phyloP scores from a whole-genome alignment of 1,140 invertebrate genomes.

The Drosophila auraria region DNA sequence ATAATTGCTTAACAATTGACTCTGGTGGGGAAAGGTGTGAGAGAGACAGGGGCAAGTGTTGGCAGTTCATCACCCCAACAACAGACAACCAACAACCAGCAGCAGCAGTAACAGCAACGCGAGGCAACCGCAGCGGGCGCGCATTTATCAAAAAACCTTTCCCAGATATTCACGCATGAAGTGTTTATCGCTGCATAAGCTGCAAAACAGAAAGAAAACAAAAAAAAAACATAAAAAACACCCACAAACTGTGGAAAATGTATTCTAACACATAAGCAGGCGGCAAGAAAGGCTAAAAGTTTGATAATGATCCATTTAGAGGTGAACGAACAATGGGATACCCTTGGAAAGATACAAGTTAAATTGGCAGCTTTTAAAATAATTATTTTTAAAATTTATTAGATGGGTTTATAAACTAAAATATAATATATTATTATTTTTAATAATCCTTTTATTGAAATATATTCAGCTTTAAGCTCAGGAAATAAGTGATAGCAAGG shows the following conservation, averaged over 20 bases:
- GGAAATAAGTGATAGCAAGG: too few relatives aligned
- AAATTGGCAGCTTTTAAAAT: not conserved
- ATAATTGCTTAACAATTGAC: constrained; percentile 78
- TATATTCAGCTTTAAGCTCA: too few relatives aligned
- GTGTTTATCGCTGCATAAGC: constrained; percentile 78
- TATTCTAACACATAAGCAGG: constrained; percentile 50
- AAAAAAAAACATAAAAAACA: constrained; percentile 50
- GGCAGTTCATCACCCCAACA: constrained; percentile 68
- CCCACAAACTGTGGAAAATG: constrained; percentile 68
- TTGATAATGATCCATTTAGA: not conserved
- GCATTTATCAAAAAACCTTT: constrained; percentile 73
- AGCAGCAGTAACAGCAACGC: constrained; percentile 44
- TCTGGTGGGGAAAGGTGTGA: constrained; percentile 13
- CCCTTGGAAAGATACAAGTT: constrained; percentile 7
- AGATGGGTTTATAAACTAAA: too few relatives aligned
- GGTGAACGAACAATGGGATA: not conserved
- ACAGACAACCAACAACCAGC: constrained; percentile 30
- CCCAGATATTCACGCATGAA: constrained; percentile 83
- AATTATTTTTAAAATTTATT: too few relatives aligned
- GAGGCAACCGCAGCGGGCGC: constrained; percentile 56
- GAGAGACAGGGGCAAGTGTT: constrained; percentile 21
- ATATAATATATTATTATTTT: too few relatives aligned
- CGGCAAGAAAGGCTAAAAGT: constrained; percentile 19
- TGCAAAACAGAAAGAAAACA: constrained; percentile 31
- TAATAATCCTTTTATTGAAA: too few relatives aligned